phyloP scores from a whole-genome alignment of 2,888 invertebrate genomes.

The Sminthurides aquaticus region DNA sequence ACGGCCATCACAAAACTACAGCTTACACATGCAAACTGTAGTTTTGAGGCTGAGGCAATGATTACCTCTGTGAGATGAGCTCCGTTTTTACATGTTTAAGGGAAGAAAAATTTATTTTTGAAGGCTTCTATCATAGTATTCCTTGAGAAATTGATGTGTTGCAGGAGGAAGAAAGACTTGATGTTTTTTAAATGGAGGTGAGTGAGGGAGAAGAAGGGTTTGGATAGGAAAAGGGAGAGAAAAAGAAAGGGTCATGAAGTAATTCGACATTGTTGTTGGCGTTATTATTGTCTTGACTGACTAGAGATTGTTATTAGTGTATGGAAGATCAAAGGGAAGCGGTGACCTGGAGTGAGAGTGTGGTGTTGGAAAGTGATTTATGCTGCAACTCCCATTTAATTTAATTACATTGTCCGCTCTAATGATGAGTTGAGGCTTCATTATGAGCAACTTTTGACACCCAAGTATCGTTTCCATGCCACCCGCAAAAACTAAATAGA shows the following conservation, averaged over 20 bases:
- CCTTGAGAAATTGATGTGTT: too few relatives aligned
- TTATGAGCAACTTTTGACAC: slow-evolving; percentile 27
- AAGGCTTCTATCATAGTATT: too few relatives aligned
- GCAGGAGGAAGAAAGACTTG: too few relatives aligned
- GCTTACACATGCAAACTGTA: too few relatives aligned
- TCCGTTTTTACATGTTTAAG: too few relatives aligned
- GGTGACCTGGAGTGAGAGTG: slow-evolving; percentile 33
- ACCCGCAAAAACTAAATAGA: slow-evolving; percentile 37
- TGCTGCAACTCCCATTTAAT: slow-evolving; percentile 38
- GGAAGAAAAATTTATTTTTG: too few relatives aligned
- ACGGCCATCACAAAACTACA: too few relatives aligned
- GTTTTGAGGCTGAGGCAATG: too few relatives aligned
- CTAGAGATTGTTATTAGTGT: slow-evolving; percentile 22
- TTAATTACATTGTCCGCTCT: slow-evolving; percentile 39
- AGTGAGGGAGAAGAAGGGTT: background rate
- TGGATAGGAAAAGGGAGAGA: too few relatives aligned
- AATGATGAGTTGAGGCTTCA: slow-evolving; percentile 39
- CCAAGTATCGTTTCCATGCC: slow-evolving; percentile 25
- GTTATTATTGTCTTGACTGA: background rate
- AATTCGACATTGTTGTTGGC: background rate
- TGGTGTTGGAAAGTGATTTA: slow-evolving; percentile 34
- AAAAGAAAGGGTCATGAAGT: background rate
- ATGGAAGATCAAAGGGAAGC: slow-evolving; percentile 33
- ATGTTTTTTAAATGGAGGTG: too few relatives aligned
- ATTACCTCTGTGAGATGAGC: too few relatives aligned